phyloP scores from a whole-genome alignment of 1,140 invertebrate species.

The Octopus sinensis region DNA sequence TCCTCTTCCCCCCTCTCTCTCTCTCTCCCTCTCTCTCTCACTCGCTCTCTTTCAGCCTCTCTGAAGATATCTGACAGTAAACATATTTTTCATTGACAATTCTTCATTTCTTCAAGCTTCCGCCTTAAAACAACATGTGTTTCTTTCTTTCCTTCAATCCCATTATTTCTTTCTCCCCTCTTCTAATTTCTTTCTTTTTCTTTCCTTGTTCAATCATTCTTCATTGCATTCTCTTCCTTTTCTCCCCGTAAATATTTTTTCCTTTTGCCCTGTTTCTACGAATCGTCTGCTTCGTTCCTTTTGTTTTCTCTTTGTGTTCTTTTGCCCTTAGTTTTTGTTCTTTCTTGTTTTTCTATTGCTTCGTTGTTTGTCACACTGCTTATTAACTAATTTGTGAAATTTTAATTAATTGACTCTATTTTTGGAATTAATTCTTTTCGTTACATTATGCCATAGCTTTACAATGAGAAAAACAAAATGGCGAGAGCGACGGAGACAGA shows the following conservation, averaged over 20 bases:
- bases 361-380: not conserved
- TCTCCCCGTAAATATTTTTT: not conserved
- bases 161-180: not conserved
- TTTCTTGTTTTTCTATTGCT: not conserved
- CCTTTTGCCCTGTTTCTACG: too few species aligned
- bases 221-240: not conserved
- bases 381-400: too few species aligned
- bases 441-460: too few species aligned
- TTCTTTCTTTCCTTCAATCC: slow-evolving; percentile 5
- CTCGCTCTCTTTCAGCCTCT: slow-evolving; percentile 14
- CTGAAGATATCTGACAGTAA: not conserved
- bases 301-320: not conserved
- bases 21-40: slow-evolving; percentile 21
- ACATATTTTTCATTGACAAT: not conserved
- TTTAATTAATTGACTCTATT: too few species aligned
- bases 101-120: too few species aligned
- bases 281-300: too few species aligned
- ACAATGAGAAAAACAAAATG: too few species aligned
- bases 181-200: not conserved
- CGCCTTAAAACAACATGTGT: not conserved
- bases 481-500: too few species aligned
- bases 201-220: not conserved
- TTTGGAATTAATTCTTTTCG: too few species aligned
- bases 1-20: not conserved
- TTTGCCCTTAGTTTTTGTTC: not conserved